Base-by-base conservation (phyloP, 1,140 invertebrate species). In the Hestina assimilis region DNA sequence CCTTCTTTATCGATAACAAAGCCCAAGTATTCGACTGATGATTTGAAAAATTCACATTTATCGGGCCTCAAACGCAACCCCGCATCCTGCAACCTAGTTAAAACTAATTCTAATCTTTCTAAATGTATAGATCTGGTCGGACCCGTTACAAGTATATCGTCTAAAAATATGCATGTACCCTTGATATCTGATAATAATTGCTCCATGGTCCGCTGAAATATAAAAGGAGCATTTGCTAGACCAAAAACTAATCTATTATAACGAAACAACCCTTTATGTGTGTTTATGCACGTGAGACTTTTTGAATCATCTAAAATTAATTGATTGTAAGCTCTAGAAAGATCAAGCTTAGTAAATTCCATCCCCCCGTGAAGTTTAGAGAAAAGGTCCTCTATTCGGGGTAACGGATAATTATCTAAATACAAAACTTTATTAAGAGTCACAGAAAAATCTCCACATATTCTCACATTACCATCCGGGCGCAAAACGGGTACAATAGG, bases 41-140 rank as follows among this genome's bases (percentile, higher is more conserved):
- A 28, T 29, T 69, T 14, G 11, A 79, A 82, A 41, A 89, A 80
- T 24, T 66, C 33, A 62, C 79, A 83, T 66, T 90, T 67, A 20
- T 67, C 60, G 19, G 38, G 54, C 40, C 63, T 43, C 23, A 67
- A 42, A 8, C 19, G 83, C 31, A 65, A 59, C 11, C 48, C 55
- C 12, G 46, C 64, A 15, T 61, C 46, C 35, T 45, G 35, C 33
- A 64, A 33, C 11, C 63, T 60, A 31, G 14, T 17, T 14, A 65
- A 50, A 12, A 65, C 43, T 29, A 26, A 8, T 15, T 56, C 47
- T 12, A 80, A 55, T 59, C 72, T 47, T 23, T 1, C 46, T 62
- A 43, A 60, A 47, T 68, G 62, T 5, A 17, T 21, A 8, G 35
- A 12, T 15, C 45, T 63, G 1, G 33, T 43, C 0, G 63, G 47